phyloP scores from a whole-genome alignment of 2,888 invertebrate genomes.

The Hypercompe scribonia region DNA sequence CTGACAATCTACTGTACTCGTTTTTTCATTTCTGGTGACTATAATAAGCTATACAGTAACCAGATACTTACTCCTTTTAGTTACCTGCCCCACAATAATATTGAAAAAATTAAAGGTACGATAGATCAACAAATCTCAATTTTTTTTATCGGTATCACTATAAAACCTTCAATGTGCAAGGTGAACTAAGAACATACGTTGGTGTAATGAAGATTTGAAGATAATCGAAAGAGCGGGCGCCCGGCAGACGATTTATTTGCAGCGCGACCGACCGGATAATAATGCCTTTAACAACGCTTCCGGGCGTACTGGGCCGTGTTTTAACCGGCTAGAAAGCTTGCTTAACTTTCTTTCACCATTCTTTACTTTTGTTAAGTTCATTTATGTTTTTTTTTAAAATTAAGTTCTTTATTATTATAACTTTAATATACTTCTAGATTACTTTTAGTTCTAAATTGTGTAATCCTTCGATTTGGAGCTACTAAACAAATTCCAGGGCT shows the following conservation, averaged over 20 bases:
- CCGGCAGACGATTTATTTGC: constrained; percentile 85
- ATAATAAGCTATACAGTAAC: too few relatives aligned
- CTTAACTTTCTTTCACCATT: constrained; percentile 24
- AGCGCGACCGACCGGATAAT: constrained; percentile 85
- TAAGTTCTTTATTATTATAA: background rate
- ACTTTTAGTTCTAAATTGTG: background rate
- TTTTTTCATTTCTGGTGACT: too few relatives aligned
- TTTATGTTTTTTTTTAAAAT: background rate
- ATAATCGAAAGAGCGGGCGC: constrained; percentile 85
- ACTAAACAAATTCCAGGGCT: background rate
- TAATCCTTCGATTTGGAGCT: background rate
- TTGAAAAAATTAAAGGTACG: background rate
- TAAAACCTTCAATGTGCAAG: constrained; percentile 48
- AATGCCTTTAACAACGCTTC: constrained; percentile 82
- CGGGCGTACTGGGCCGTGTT: constrained; percentile 56
- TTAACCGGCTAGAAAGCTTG: constrained; percentile 34
- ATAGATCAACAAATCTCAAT: background rate
- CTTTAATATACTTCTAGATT: background rate
- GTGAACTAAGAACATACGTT: constrained; percentile 69
- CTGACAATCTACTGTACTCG: too few relatives aligned
- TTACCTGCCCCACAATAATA: background rate
- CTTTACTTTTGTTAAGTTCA: too few relatives aligned
- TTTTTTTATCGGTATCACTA: constrained; percentile 29
- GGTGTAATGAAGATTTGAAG: constrained; percentile 87
- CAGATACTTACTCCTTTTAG: background rate